phyloP scores from a whole-genome alignment of 2,113 vertebrate species.

The Solea senegalensis region DNA sequence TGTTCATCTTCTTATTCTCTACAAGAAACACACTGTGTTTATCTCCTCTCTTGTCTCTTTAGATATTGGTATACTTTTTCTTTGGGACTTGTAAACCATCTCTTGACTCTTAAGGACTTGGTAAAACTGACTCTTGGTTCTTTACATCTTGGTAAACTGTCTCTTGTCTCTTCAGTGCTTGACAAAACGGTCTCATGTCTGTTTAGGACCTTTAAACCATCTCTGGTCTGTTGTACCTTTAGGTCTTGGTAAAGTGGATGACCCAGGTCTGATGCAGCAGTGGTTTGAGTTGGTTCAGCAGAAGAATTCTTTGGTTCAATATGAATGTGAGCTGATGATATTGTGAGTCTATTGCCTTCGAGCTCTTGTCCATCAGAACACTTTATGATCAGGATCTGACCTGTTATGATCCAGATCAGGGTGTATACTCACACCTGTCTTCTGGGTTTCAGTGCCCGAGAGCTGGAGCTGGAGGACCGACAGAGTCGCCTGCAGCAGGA shows the following conservation, averaged over 20 bases:
- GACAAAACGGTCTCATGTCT: neutral
- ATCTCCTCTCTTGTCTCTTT: neutral
- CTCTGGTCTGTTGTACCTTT: constrained; percentile 7
- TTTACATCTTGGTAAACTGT: no score
- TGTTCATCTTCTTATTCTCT: neutral
- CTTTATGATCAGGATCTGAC: neutral
- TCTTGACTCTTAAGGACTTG: no score
- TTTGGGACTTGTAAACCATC: constrained; percentile 80
- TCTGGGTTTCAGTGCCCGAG: constrained; percentile 85
- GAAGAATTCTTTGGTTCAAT: constrained; percentile 93
- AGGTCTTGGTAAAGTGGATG: constrained; percentile 93
- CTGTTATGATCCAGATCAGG: neutral
- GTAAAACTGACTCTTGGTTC: no score
- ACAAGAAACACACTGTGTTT: neutral
- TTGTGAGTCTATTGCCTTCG: constrained; percentile 85
- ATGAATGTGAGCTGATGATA: constrained; percentile 95
- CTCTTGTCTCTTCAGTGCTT: no score
- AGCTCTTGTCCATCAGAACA: neutral
- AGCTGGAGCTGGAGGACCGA: constrained; percentile 94
- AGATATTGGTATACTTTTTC: neutral
- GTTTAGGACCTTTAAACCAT: neutral
- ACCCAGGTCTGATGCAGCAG: constrained; percentile 93
- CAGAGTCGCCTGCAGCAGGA: constrained; percentile 96
- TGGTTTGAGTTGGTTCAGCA: constrained; percentile 97
- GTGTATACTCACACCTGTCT: neutral